Conservation (phyloP, 2,113 vertebrate species). For the Petromus typicus region DNA sequence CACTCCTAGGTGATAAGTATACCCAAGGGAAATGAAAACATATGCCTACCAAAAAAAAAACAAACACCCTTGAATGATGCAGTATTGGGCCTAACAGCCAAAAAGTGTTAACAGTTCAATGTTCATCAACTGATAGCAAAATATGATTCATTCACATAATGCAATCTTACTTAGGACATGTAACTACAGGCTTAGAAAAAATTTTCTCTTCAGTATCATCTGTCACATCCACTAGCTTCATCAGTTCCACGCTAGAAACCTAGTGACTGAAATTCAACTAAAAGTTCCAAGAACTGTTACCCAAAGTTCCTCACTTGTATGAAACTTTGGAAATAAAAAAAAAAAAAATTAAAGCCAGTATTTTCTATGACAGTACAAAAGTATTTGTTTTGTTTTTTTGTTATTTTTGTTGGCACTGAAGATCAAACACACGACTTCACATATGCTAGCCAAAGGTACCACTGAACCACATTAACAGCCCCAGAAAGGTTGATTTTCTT, state of each 20-base stretch:
- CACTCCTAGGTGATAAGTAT: background rate
- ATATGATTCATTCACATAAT: background rate
- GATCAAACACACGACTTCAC: background rate
- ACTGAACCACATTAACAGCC: background rate
- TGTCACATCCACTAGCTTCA: background rate
- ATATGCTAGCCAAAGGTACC: background rate
- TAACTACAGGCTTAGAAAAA: constrained; percentile 29
- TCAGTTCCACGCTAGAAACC: background rate
- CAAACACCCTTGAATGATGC: background rate
- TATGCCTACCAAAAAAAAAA: background rate
- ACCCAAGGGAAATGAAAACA: background rate
- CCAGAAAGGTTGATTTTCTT: background rate
- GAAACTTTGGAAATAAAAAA: constrained; percentile 37
- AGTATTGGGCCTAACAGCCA: background rate
- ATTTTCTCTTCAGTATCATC: background rate
- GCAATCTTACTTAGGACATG: background rate
- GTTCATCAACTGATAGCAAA: background rate
- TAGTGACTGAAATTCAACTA: constrained; percentile 35
- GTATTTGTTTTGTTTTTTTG: background rate
- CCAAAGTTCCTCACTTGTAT: background rate
- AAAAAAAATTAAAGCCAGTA: background rate
- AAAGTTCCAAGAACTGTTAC: background rate
- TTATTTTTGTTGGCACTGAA: background rate
- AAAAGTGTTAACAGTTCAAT: background rate
- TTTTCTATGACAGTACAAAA: background rate